Base-by-base conservation (phyloP, 1,140 invertebrate genomes). In the Philaenus spumarius region DNA sequence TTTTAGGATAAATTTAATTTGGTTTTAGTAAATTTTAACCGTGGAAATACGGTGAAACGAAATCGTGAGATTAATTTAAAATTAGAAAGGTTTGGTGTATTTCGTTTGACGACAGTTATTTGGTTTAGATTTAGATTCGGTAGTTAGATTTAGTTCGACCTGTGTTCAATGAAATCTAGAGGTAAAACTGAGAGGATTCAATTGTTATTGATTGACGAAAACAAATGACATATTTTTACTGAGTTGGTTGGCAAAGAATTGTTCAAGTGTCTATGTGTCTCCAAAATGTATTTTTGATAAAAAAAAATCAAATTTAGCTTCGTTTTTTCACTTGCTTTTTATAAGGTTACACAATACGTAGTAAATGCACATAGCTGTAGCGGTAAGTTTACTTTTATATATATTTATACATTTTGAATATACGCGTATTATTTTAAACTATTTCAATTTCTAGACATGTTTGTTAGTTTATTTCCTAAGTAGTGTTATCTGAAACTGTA, bases 201-300 rank as follows among this genome's bases (percentile, higher is more conserved):
- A 37, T 37, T 30, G 35, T 53, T 17, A 53, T n/a, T n/a, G 12
- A 53, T n/a, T n/a, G n/a, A 53, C 35, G 20, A 53, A 37, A 53
- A 53, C n/a, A n/a, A n/a, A 53, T 53, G 34, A 53, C 50, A 53
- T 53, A 53, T 53, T 53, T 53, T 53, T 53, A 53, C 37, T 53
- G 22, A 53, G 30, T 47, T 47, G 23, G 14, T 17, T 53, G 35
- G 50, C 30, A 37, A 30, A 35, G 50, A 17, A 14, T 53, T 53
- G 50, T 37, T 53, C 20, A 37, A 37, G 50, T 53, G n/a, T n/a
- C n/a, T n/a, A n/a, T n/a, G n/a, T n/a, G 50, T 53, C 26, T 53
- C 50, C 35, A 53, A 35, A 53, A 37, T 39, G 50, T 53, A 53
- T 53, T 53, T 53, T 53, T 53, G 50, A 53, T 53, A 53, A 30